Conservation (phyloP, 2,888 invertebrate genomes). For the Anoplius nigerrimus region DNA sequence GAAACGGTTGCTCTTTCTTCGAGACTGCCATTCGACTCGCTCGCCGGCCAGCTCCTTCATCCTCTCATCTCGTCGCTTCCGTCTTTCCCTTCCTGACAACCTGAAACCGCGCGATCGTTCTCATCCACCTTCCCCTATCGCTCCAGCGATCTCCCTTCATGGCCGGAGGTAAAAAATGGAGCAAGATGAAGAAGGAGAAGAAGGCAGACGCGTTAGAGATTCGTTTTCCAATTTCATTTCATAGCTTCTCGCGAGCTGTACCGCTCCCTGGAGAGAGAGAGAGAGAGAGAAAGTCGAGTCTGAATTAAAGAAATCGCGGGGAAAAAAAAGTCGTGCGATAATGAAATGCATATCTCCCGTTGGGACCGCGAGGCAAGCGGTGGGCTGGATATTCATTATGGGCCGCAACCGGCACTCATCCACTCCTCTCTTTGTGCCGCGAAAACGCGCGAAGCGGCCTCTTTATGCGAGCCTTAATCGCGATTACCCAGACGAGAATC, state of each 20-base stretch:
- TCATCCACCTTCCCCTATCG: neutral
- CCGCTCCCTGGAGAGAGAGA: neutral
- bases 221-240: constrained; percentile 19
- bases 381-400: neutral
- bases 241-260: neutral
- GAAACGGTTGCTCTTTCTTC: too few relatives aligned
- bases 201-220: neutral
- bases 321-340: neutral
- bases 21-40: too few relatives aligned
- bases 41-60: too few relatives aligned
- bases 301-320: constrained; percentile 1
- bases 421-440: neutral
- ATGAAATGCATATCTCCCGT: constrained; percentile 3
- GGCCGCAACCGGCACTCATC: neutral
- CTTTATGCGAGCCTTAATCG: neutral
- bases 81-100: neutral
- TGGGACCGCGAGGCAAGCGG: neutral
- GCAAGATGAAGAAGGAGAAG: too few relatives aligned
- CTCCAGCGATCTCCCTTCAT: neutral
- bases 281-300: too few relatives aligned
- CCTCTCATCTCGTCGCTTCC: neutral
- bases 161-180: neutral
- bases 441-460: neutral
- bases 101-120: too few relatives aligned
- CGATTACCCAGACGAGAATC: neutral